These are phyloP conservation scores for Brenthis ino DNA, from an alignment of 2,888 invertebrate genomes.

Conservation along the genomic window DNA sequence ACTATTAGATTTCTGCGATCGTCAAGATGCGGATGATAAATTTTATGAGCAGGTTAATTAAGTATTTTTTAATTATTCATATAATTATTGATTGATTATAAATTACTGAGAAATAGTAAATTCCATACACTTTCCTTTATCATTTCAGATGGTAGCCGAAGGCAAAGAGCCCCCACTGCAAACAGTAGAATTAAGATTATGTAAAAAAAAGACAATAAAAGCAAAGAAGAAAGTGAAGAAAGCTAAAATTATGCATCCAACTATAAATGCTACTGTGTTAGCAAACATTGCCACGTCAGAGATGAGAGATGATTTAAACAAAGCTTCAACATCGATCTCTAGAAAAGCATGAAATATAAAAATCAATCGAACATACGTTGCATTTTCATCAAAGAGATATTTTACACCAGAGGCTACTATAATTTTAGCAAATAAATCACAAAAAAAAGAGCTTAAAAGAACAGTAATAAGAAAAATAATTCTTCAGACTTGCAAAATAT, in stretches of 20 bases:
- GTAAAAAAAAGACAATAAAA: constrained; percentile 35
- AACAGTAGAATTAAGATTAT: constrained; percentile 27
- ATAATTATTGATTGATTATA: neutral
- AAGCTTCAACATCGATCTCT: constrained; percentile 31
- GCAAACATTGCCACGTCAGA: constrained; percentile 44
- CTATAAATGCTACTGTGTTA: constrained; percentile 29
- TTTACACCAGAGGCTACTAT: neutral
- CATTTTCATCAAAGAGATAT: constrained; percentile 4
- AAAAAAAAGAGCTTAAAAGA: neutral
- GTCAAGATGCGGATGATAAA: constrained; percentile 61
- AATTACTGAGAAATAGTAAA: neutral
- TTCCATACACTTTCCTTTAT: neutral
- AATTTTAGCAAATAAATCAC: neutral
- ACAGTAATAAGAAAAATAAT: neutral
- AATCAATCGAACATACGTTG: constrained; percentile 36
- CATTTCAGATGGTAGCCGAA: constrained; percentile 44
- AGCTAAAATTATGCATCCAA: constrained; percentile 46
- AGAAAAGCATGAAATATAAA: constrained; percentile 44
- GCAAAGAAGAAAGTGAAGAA: constrained; percentile 47
- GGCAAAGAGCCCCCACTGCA: constrained; percentile 34
- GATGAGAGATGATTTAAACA: constrained; percentile 34
- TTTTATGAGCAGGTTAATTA: constrained; percentile 55
- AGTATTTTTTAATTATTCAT: constrained; percentile 9
- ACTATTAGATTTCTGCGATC: constrained; percentile 66
- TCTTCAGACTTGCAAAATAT: no score